Base-by-base conservation (phyloP, 2,113 vertebrate species). In the Eulemur macaco region DNA sequence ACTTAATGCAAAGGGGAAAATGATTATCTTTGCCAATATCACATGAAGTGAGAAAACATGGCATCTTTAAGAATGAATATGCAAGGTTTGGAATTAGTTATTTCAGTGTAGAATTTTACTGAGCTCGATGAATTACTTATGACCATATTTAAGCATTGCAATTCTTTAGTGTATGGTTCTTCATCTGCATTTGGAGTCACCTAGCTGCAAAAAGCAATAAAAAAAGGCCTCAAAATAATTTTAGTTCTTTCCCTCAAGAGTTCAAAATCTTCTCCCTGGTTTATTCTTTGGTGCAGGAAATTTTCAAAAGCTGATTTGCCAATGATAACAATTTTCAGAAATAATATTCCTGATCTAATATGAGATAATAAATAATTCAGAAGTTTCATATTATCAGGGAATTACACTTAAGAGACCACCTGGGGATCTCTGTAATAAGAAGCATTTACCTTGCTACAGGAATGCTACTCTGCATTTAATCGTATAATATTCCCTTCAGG, bases 321-420 rank as follows among this genome's bases (percentile, higher is more conserved):
- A 96, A 98, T 95, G 97, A 98, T 98, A 98, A 98, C 98, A 98
- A 97, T 98, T 98, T 98, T 98, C 92, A 97, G 98, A 97, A 98
- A 98, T 98, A 98, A 98, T 98, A 98, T 97, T 98, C 96, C 97
- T 98, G 97, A 98, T 98, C 97, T 98, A 98, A 98, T 98, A 98
- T 96, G 97, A 98, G 96, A 97, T 96, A 98, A 98, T 99, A 98
- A 98, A 98, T 98, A 98, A 99, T 99, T 99, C 98, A 99, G 96
- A 98, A 98, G 97, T 97, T 98, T 98, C 97, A 97, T 95, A 98
- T 98, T 98, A 98, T 98, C 98, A 98, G 97, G 97, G 98, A 99
- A 99, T 99, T 98, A 98, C 98, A 98, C 98, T 98, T 98, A 98
- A 97, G 98, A 98, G 98, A 98, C 98, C 98, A 98, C 97, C 97